phyloP scores from a whole-genome alignment of 2,113 vertebrate species.

The Clupea harengus region DNA sequence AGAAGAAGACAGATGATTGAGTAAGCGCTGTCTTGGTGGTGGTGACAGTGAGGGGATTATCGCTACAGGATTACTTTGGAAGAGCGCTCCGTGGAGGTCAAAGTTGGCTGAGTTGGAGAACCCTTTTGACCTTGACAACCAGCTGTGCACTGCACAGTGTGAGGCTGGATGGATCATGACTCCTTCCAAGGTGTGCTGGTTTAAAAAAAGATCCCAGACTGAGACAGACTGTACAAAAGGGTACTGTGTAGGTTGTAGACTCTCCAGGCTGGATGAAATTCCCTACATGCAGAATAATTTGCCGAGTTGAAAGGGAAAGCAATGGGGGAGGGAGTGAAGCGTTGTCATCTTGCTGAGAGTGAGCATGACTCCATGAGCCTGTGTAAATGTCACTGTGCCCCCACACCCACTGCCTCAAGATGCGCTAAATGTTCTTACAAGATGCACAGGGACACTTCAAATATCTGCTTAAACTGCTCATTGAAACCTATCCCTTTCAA shows the following conservation, averaged over 20 bases:
- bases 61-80: neutral
- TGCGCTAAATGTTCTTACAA: constrained; percentile 50
- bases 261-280: neutral
- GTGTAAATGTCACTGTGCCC: constrained; percentile 63
- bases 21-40: neutral
- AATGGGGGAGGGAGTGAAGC: constrained; percentile 62
- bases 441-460: constrained; percentile 34
- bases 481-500: constrained; percentile 29
- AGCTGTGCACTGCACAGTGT: neutral
- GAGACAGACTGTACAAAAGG: neutral
- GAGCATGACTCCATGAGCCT: constrained; percentile 65
- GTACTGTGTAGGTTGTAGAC: neutral
- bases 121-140: constrained; percentile 5
- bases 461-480: constrained; percentile 46
- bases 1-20: neutral
- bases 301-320: constrained; percentile 46
- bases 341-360: constrained; percentile 59
- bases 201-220: neutral
- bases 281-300: constrained; percentile 3
- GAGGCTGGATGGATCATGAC: neutral
- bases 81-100: neutral
- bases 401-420: constrained; percentile 56
- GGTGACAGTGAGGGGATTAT: constrained; percentile 15
- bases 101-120: neutral
- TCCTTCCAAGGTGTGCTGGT: neutral